Evolutionary conservation across 2,113 vertebrate species (phyloP).

Genomic region (Felis chaus): DNA sequence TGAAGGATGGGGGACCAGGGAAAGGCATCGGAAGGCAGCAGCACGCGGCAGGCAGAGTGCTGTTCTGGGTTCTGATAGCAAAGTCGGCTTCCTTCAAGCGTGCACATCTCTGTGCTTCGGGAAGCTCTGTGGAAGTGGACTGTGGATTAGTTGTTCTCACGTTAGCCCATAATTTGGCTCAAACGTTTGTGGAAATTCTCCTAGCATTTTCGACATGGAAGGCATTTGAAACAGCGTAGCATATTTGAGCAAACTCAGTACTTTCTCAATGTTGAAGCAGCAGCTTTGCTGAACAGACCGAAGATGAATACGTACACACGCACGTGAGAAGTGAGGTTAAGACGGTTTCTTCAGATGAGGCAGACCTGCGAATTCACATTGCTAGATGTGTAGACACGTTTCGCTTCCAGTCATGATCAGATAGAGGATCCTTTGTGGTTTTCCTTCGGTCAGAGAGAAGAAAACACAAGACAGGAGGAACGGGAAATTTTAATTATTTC

Average conservation of each 20-base stretch:
- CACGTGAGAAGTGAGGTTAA: too few relatives aligned
- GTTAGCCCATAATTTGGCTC: not conserved
- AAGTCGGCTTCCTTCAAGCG: too few relatives aligned
- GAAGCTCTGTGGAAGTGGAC: not conserved
- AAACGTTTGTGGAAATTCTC: not conserved
- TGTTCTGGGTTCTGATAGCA: not conserved
- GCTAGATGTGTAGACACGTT: not conserved
- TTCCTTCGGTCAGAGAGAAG: not conserved
- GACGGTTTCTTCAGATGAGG: not conserved
- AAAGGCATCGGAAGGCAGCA: accelerated
- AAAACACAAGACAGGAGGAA: not conserved
- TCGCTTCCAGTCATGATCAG: not conserved
- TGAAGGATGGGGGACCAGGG: not conserved
- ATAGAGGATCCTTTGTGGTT: not conserved
- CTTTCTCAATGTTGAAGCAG: not conserved
- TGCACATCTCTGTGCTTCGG: not conserved
- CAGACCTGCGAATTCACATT: not conserved
- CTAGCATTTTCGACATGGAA: not conserved
- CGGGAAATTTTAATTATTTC: not conserved
- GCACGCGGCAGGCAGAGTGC: accelerated
- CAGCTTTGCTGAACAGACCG: not conserved
- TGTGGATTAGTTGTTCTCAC: accelerated
- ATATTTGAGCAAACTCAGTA: not conserved
- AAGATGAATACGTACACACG: too few relatives aligned
- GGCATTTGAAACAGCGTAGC: not conserved